These are phyloP conservation scores for Tetanocera ferruginea DNA, from an alignment of 2,888 invertebrate species.

Conservation along the genomic window DNA sequence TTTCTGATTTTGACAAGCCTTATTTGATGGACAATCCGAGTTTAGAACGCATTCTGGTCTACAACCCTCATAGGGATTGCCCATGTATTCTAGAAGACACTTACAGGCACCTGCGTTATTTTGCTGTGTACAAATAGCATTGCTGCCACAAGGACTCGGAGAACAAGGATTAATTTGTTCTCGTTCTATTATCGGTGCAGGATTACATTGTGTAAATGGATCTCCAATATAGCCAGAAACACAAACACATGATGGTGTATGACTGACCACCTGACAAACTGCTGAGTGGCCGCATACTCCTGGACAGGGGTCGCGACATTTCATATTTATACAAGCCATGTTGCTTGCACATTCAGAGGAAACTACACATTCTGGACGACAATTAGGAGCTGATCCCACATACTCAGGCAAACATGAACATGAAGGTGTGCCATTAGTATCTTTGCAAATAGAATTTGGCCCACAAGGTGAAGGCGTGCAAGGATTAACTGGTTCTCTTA, in stretches of 20 bases:
- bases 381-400: constrained; percentile 82
- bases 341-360: constrained; percentile 81
- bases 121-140: constrained; percentile 72
- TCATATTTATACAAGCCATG: constrained; percentile 81
- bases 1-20: constrained; percentile 79
- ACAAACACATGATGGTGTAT: constrained; percentile 79
- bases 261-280: constrained; percentile 81
- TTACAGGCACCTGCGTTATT: constrained; percentile 74
- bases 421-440: constrained; percentile 74
- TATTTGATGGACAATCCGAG: constrained; percentile 78
- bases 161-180: constrained; percentile 73
- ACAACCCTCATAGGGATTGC: constrained; percentile 80
- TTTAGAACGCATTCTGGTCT: constrained; percentile 80
- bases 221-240: constrained; percentile 72
- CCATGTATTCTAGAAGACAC: constrained; percentile 77
- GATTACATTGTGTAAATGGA: constrained; percentile 74
- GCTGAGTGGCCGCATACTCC: constrained; percentile 83
- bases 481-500: constrained; percentile 70
- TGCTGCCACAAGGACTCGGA: constrained; percentile 78
- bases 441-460: constrained; percentile 74
- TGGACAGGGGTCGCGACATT: constrained; percentile 83
- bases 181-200: constrained; percentile 55
- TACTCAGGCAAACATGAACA: constrained; percentile 79
- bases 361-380: constrained; percentile 81
- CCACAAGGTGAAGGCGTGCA: constrained; percentile 78